Base-by-base conservation (phyloP, 2,113 vertebrate genomes). In the Scatophagus argus region DNA sequence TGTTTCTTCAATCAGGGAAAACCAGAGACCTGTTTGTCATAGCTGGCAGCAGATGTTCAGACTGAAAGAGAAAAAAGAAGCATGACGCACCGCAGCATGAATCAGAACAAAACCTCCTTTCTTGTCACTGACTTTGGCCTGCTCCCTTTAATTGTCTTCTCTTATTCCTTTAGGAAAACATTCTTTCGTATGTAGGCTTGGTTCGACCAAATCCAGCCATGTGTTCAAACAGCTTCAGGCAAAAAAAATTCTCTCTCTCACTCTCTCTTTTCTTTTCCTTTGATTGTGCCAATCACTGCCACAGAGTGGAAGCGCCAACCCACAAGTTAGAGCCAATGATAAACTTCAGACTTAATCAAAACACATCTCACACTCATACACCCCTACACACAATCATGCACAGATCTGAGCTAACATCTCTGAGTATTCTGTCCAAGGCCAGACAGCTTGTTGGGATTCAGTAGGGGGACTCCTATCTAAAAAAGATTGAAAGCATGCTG, bases 381-480 rank as follows among this genome's bases (percentile, higher is more conserved):
- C 55, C 13, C 12, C 8, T 21, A 74, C 31, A 58, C 52, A 58
- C 41, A 60, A 70, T 73, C 47, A 44, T 23, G 55, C 46, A 66
- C 23, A 61, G 68, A 87, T 58, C 64, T 81, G 10, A 41, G 64
- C 67, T 70, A 36, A 38, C 56, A 51, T 80, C 55, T 75, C 75
- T 32, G 39, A 67, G 63, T 49, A 68, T 80, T 88, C 55, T 68
- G 72, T 87, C 69, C 88, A 84, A 89, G 87, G 83, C 77, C 87
- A 82, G 78, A n/a, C 54, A 29, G 68, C 85, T 82, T 31, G 67
- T 91, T 91, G 47, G 69, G 62, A 90, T 90, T 89, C 83, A 70
- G 81, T 1, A 54, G 32, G 51, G 27, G 49, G 49, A 58, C 14
- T 82, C 65, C 76, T 78, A 87, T 87, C 77, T 67, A 71, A 78